Evolutionary conservation across 2,113 vertebrate genomes (phyloP).

Genomic region (Syngnathus typhle): DNA sequence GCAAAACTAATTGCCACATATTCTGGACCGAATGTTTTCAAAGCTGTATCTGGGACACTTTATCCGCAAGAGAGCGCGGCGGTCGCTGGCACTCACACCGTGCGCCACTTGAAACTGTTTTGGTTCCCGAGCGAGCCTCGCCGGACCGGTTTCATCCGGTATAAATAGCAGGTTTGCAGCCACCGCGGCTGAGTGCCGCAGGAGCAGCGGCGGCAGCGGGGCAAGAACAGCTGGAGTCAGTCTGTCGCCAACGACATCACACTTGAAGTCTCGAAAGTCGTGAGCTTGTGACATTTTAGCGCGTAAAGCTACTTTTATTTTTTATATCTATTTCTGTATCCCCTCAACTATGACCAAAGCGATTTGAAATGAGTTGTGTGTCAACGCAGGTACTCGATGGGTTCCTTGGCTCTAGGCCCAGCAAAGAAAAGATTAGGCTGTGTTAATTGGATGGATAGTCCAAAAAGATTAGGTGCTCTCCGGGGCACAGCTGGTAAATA

Average conservation of each 20-base stretch:
- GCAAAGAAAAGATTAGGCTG: constrained; percentile 55
- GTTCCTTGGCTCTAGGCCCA: constrained; percentile 39
- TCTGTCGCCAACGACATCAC: constrained; percentile 36
- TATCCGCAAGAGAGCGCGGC: not conserved
- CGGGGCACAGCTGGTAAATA: constrained; percentile 13
- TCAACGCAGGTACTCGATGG: constrained; percentile 31
- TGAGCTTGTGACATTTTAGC: not conserved
- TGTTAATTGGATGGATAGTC: constrained; percentile 60
- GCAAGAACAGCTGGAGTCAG: constrained; percentile 45
- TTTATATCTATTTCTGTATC: not conserved
- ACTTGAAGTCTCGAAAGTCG: constrained; percentile 15
- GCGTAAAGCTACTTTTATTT: not conserved
- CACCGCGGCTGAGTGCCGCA: constrained; percentile 34
- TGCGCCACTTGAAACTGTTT: constrained; percentile 15
- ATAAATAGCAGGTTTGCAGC: constrained; percentile 52
- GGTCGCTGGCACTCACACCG: not conserved
- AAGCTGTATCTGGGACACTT: not conserved
- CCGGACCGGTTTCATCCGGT: constrained; percentile 39
- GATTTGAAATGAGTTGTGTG: constrained; percentile 15
- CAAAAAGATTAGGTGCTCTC: constrained; percentile 48
- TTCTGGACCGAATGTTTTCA: not conserved
- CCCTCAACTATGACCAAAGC: not conserved
- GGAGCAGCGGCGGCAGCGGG: constrained; percentile 33
- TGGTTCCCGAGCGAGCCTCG: constrained; percentile 20
- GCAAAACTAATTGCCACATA: too few relatives aligned